Base-by-base conservation (phyloP, 2,888 invertebrate genomes). In the Serripes groenlandicus region DNA sequence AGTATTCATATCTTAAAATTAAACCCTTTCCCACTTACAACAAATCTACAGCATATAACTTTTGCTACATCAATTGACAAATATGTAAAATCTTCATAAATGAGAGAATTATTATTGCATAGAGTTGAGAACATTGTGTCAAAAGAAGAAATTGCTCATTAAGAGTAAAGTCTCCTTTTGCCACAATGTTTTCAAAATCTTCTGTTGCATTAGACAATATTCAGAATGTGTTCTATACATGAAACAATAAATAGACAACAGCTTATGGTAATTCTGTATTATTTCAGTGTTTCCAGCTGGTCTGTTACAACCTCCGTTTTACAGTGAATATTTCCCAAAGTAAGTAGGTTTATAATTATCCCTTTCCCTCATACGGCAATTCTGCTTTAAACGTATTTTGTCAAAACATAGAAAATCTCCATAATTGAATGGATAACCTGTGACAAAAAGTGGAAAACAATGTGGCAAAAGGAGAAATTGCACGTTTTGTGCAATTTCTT, bases 281-380 rank as follows among this genome's bases (percentile, higher is more conserved):
- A 81, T 95, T 95, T 60, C 95, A 98, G 99, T 99, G 0, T 99
- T 99, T 93, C 99, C 99, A 0, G 99, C 99, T 2, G 99, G 99
- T 0, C 99, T 99, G 66, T 96, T 99, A 0, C 99, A 99, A 93
- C 96, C 97, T 75, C 99, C 99, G 0, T 99, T 99, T 95, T 99
- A 98, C 94, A 97, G 96, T 75, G 97, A 97, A 70, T 96, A 97
- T 72, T 96, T 98, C n/a, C 98, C 98, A 0, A 96, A 97, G 88
- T 90, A 84, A 83, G 88, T 83, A 30, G 3, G 28, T n/a, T 3
- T 32, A 28, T 42, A 18, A 42, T 18, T 52, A n/a, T n/a, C n/a
- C n/a, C n/a, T n/a, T n/a, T n/a, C n/a, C n/a, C n/a, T n/a, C n/a
- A n/a, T n/a, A n/a, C n/a, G n/a, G n/a, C n/a, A n/a, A n/a, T n/a